Evolutionary conservation across 2,888 invertebrate genomes (phyloP).

Genomic region (Aelia acuminata): DNA sequence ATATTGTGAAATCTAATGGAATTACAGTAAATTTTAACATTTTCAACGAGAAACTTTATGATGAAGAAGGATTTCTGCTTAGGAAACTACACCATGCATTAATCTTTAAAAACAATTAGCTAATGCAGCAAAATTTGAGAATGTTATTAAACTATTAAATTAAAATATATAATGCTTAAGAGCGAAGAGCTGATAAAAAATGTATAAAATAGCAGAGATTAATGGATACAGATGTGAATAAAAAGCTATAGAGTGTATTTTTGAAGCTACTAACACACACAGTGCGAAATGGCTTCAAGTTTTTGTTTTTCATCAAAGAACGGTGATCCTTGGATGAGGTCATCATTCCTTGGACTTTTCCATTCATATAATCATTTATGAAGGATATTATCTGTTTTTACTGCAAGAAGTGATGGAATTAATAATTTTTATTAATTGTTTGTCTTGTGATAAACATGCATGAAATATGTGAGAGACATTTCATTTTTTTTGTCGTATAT

Average conservation of each 20-base stretch:
- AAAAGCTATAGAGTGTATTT: slow-evolving; percentile 6
- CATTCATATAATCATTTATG: too few species aligned
- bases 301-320: too few species aligned
- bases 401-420: too few species aligned
- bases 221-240: not conserved
- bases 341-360: too few species aligned
- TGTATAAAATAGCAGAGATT: not conserved
- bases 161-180: not conserved
- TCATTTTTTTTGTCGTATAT: too few species aligned
- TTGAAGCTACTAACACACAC: not conserved
- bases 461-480: too few species aligned
- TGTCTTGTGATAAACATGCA: too few species aligned
- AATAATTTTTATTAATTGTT: too few species aligned
- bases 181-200: not conserved
- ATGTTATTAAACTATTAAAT: not conserved
- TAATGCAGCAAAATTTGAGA: not conserved
- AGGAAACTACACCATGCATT: not conserved
- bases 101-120: not conserved
- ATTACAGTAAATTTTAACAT: not conserved
- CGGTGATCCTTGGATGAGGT: too few species aligned
- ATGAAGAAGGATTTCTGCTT: not conserved
- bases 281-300: too few species aligned
- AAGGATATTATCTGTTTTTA: too few species aligned
- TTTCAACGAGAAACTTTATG: not conserved
- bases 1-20: not conserved